phyloP scores from a whole-genome alignment of 2,888 invertebrate species.

The Desoria tigrina region DNA sequence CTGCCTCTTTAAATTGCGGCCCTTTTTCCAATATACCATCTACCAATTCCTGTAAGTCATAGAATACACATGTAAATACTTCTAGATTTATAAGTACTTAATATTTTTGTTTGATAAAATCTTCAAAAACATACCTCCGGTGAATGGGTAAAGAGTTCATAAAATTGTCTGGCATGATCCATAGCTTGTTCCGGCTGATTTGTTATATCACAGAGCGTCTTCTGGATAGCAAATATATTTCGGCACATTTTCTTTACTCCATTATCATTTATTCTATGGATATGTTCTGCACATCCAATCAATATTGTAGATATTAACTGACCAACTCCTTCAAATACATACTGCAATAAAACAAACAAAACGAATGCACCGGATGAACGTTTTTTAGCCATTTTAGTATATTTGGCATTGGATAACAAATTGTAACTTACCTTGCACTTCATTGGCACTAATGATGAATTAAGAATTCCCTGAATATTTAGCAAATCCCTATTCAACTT shows the following conservation, averaged over 20 bases:
- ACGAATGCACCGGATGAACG: not conserved
- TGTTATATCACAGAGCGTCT: slow-evolving; percentile 80
- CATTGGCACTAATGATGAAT: slow-evolving; percentile 71
- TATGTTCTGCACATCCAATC: slow-evolving; percentile 76
- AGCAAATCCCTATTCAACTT: slow-evolving; percentile 76
- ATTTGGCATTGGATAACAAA: slow-evolving; percentile 20
- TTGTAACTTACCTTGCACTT: slow-evolving; percentile 69
- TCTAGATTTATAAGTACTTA: no score
- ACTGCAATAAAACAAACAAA: slow-evolving; percentile 62
- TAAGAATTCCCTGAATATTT: slow-evolving; percentile 75
- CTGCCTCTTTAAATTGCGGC: slow-evolving; percentile 80
- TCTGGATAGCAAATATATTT: slow-evolving; percentile 80
- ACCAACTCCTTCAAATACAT: slow-evolving; percentile 87
- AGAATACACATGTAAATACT: no score
- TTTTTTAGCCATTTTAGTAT: not conserved
- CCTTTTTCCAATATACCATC: slow-evolving; percentile 81
- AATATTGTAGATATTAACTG: slow-evolving; percentile 76
- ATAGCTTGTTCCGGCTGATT: slow-evolving; percentile 78
- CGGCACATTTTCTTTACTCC: slow-evolving; percentile 82
- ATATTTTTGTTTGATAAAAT: no score
- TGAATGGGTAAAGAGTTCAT: slow-evolving; percentile 77
- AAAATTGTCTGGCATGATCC: slow-evolving; percentile 85
- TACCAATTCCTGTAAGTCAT: slow-evolving; percentile 71
- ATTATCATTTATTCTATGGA: slow-evolving; percentile 76
- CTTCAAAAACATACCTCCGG: no score